Evolutionary conservation across 2,113 vertebrate species (phyloP), one percentile per base, ranked within the genome.

Genomic region (Oreochromis niloticus): DNA sequence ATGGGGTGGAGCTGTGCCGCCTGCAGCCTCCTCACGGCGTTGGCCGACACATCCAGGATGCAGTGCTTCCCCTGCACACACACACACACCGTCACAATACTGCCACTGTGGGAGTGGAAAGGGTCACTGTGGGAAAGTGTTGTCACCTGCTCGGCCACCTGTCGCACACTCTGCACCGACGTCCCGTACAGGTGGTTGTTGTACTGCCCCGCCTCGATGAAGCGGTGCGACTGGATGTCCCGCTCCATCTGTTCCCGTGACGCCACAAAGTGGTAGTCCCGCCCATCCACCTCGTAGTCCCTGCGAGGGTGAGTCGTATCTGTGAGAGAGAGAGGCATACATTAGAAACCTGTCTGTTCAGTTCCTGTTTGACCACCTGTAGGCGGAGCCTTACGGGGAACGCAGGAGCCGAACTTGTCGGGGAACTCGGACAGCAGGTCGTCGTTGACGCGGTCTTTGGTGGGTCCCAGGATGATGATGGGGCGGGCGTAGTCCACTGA

Each of bases 181-280:
- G 97, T 97, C 34, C 97, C 97, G 1, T 98, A 98, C 86, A 98
- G 97, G 95, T n/a, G n/a, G n/a, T n/a, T n/a, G n/a, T n/a, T n/a
- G n/a, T n/a, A n/a, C n/a, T n/a, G n/a, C n/a, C n/a, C 97, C 3
- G 97, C 97, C 95, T 98, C 97, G 3, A 98, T 98, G 96, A 98
- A 98, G 88, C 97, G 97, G 88, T 98, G 97, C 1, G 96, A 97
- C 90, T 98, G 98, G 88, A 98, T 98, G 95, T 98, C 98, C 52
- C 97, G 97, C 96, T 98, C 98, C 98, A 98, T 98, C 95, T 98
- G 97, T 90, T 98, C 98, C 86, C 98, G 97, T 11, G 98, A 98
- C 1, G 96, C 96, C 88, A 98, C 97, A 81, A 98, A 98, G 95
- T 98, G 98, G 89, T 98, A 98, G 91, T 98, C 98, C 80, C 98